These are phyloP conservation scores for Lemur catta DNA, from an alignment of 2,797 vertebrate genomes.

Conservation along the genomic window DNA sequence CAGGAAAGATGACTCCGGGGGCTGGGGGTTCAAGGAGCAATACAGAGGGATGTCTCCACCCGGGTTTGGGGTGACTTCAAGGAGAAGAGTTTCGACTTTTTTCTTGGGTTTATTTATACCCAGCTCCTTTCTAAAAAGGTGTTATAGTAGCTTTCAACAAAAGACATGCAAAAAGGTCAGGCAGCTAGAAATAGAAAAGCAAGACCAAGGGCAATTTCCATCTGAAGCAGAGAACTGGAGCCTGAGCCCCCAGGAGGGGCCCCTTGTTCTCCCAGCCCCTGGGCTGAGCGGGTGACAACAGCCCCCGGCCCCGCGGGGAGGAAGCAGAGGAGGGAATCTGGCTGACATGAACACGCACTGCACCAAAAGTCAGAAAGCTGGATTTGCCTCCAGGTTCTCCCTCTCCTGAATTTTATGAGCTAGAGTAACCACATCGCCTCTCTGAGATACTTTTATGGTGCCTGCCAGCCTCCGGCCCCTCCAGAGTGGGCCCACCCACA, in stretches of 20 bases:
- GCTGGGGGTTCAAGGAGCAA: not conserved
- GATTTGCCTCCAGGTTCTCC: not conserved
- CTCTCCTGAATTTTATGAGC: not conserved
- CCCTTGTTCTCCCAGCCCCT: not conserved
- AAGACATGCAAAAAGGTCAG: conserved; percentile 70
- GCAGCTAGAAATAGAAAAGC: conserved; percentile 67
- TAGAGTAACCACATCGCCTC: not conserved
- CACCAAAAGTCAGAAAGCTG: not conserved
- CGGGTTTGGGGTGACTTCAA: conserved; percentile 52
- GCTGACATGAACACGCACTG: not conserved
- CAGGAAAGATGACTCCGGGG: conserved; percentile 21
- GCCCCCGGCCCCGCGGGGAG: not conserved
- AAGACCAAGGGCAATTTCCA: not conserved
- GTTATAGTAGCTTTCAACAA: conserved; percentile 60
- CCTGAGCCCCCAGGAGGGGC: not conserved
- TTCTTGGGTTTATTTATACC: conserved; percentile 69
- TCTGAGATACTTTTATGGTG: not conserved
- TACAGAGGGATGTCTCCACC: not conserved
- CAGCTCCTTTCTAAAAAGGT: conserved; percentile 63
- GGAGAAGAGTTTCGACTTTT: conserved; percentile 44
- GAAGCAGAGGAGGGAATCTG: not conserved
- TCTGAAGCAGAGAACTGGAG: not conserved
- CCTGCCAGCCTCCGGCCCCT: not conserved
- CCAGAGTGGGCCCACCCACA: not conserved
- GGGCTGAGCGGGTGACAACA: not conserved